Evolutionary conservation across 1,140 invertebrate species (phyloP).

Genomic region (Triops longicaudatus): DNA sequence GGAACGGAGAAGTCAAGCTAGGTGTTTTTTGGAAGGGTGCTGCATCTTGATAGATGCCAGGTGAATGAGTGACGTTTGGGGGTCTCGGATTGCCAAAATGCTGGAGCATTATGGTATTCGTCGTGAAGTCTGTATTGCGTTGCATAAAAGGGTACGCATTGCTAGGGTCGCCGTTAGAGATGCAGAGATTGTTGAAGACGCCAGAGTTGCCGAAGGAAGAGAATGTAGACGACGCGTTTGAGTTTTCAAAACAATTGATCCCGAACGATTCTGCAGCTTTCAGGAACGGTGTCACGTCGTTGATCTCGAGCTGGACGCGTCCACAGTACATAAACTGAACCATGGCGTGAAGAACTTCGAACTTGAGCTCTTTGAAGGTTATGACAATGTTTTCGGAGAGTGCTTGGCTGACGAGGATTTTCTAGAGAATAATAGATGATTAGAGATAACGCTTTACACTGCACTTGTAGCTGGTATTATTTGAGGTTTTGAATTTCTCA

Average conservation of each 20-base stretch:
- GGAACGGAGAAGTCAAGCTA: not conserved
- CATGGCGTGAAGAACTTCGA: slow-evolving; percentile 76
- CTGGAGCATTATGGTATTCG: not conserved
- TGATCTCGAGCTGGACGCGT: not conserved
- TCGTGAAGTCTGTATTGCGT: not conserved
- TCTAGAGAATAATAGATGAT: not conserved
- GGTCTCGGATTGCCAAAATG: not conserved
- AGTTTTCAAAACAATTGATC: not conserved
- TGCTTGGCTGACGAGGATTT: slow-evolving; percentile 24
- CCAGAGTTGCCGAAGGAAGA: not conserved
- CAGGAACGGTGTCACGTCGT: not conserved
- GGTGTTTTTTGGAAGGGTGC: not conserved
- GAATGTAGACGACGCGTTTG: not conserved
- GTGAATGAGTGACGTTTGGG: not conserved
- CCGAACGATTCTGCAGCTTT: not conserved
- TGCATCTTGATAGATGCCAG: not conserved
- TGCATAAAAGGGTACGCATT: not conserved
- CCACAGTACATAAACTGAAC: slow-evolving; percentile 87
- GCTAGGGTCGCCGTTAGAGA: not conserved
- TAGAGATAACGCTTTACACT: not conserved
- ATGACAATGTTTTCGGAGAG: slow-evolving; percentile 84
- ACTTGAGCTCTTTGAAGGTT: slow-evolving; percentile 85
- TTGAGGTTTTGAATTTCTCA: not conserved
- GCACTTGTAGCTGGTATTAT: not conserved
- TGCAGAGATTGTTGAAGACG: not conserved